Base-by-base conservation (phyloP, 2,113 vertebrate species). In the Phaethon lepturus region DNA sequence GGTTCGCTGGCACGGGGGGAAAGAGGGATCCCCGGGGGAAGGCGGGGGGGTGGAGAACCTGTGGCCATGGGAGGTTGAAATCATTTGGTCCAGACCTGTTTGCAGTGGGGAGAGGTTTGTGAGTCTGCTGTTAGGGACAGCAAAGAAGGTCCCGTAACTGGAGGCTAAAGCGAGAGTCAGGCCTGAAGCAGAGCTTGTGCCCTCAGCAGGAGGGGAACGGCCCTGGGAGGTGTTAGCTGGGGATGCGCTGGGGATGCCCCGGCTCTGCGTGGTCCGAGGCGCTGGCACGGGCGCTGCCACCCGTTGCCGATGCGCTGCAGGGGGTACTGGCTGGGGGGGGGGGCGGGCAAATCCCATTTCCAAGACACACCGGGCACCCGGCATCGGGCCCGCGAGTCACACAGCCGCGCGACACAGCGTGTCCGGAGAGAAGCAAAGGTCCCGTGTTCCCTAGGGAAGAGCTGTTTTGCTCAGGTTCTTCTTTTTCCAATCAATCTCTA, bases 181-280 rank as follows among this genome's bases (percentile, higher is more conserved):
- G 23, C 58, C 26, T 78, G 38, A 78, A 67, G 52, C 2, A 90
- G 59, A 81, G 40, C 20, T 88, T 3, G 0, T 3, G 25, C 26
- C 92, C n/a, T 42, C 15, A 7, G 1, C 11, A 35, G 50, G 52
- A 10, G n/a, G 52, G 33, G 25, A 47, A 6, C 6, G 8, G n/a
- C 50, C 28, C 40, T 18, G 42, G 12, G 19, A 55, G 35, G 35
- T 1, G 1, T 80, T 69, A 24, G 25, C 42, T 75, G 71, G 52
- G 66, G 24, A 8, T 90, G 35, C 29, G 11, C 4, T 6, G 71
- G 52, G 66, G 24, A 8, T 90, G 33, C 29, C 12, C 4, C 5
- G n/a, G 12, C 64, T 87, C 69, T 17, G 3, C 0, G 0, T 7
- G 17, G 18, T 52, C 3, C 0, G 5, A 52, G 56, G 52, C 0